These are phyloP conservation scores for Elysia chlorotica DNA, from an alignment of 1,140 invertebrate species.

Conservation along the genomic window DNA sequence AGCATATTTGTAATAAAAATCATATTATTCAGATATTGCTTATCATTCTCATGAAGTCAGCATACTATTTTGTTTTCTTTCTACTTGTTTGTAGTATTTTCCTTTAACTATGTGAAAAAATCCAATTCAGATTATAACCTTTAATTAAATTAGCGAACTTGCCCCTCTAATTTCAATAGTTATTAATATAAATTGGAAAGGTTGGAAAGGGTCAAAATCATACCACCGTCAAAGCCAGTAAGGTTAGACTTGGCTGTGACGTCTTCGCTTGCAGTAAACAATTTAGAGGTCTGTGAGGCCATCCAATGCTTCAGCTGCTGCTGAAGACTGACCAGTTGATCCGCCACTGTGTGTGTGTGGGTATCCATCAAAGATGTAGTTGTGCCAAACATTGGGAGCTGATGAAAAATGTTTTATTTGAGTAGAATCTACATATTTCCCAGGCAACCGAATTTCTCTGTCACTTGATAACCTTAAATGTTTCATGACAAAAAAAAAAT, in stretches of 20 bases:
- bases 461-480: too few species aligned
- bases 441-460: too few species aligned
- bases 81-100: not conserved
- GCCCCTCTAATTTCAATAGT: not conserved
- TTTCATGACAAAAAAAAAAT: too few species aligned
- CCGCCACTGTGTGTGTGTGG: not conserved
- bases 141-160: not conserved
- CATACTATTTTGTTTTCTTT: not conserved
- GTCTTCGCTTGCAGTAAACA: too few species aligned
- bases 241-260: too few species aligned
- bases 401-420: not conserved
- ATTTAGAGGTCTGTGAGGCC: slow-evolving; percentile 1
- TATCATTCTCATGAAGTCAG: not conserved
- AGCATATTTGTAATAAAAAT: too few species aligned
- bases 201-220: too few species aligned
- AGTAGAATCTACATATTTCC: too few species aligned
- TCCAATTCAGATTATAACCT: not conserved
- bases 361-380: not conserved
- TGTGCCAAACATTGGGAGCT: not conserved
- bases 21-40: not conserved
- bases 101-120: not conserved
- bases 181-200: too few species aligned
- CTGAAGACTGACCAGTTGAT: slow-evolving; percentile 12
- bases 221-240: too few species aligned
- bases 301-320: slow-evolving; percentile 16